phyloP scores from a whole-genome alignment of 1,140 invertebrate genomes.

The Cyphomyrmex costatus region DNA sequence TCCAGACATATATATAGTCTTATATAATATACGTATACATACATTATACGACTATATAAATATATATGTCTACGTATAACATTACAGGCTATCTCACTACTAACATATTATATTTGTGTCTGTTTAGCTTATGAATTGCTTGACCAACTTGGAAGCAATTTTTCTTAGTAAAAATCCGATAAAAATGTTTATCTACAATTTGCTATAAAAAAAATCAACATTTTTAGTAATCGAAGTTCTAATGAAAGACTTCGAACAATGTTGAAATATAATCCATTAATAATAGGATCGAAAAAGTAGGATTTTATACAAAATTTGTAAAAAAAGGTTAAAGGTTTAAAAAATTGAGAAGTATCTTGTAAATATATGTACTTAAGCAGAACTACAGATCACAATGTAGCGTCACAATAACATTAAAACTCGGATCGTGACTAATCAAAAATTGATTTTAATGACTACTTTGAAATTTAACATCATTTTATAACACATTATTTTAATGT shows the following conservation, averaged over 20 bases:
- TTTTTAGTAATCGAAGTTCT: too few relatives aligned
- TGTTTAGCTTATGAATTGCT: conserved; percentile 10
- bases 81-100: background rate
- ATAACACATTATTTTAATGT: too few relatives aligned
- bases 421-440: too few relatives aligned
- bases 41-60: background rate
- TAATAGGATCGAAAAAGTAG: background rate
- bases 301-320: background rate
- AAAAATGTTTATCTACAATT: background rate
- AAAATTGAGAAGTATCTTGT: background rate
- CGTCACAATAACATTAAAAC: too few relatives aligned
- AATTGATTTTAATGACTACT: too few relatives aligned
- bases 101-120: conserved; percentile 25
- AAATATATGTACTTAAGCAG: too few relatives aligned
- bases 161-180: background rate
- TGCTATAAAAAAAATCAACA: too few relatives aligned
- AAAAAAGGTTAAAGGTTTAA: background rate
- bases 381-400: too few relatives aligned
- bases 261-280: background rate
- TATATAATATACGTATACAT: background rate
- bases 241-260: background rate
- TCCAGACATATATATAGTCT: background rate
- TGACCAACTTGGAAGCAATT: background rate
- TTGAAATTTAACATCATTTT: too few relatives aligned
- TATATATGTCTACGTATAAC: background rate